Evolutionary conservation across 2,113 vertebrate genomes (phyloP), one percentile per base, ranked within the genome.

Genomic region (Polypterus bichir): DNA sequence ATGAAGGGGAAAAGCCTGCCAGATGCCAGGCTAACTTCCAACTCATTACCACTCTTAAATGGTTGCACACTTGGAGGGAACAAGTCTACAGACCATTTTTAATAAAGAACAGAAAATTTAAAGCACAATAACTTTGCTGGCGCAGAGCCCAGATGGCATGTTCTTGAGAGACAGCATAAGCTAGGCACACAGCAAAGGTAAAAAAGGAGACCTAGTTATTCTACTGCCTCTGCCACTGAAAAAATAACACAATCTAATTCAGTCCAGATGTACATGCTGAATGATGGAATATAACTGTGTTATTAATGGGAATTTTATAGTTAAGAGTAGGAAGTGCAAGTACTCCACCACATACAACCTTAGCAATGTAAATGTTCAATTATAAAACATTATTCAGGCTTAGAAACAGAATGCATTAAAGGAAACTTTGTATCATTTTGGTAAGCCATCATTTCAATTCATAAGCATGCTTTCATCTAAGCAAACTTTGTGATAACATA

Each of bases 1-100:
- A 78, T 71, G 69, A 70, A 77, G 64, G 64, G 59, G 59, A 66
- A 73, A 73, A 61, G 64, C 59, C 67, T 72, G 79, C 77, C 79
- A 84, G 70, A 5, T 70, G 66, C 55, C 49, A 65, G 74, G 71
- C 67, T 66, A 60, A 66, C 49, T 45, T 68, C 70, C 67, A 74
- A 63, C 71, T 75, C 73, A 77, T 82, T 76, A 74, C 73, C 69
- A 73, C 68, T 59, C 56, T 47, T 67, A 68, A 79, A 73, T 64
- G 66, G 63, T 69, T 80, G 67, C 60, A 73, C 77, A 73, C 71
- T 74, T 70, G 69, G 71, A 79, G 71, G 64, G 72, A 78, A 72
- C 2, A 67, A 74, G 73, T 76, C 77, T 79, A 69, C 71, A 69
- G 48, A 59, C 64, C 54, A 54, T 49, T 73, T 64, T 71, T 66